Conservation (phyloP, 2,888 invertebrate species). For the Bedellia somnulentella region DNA sequence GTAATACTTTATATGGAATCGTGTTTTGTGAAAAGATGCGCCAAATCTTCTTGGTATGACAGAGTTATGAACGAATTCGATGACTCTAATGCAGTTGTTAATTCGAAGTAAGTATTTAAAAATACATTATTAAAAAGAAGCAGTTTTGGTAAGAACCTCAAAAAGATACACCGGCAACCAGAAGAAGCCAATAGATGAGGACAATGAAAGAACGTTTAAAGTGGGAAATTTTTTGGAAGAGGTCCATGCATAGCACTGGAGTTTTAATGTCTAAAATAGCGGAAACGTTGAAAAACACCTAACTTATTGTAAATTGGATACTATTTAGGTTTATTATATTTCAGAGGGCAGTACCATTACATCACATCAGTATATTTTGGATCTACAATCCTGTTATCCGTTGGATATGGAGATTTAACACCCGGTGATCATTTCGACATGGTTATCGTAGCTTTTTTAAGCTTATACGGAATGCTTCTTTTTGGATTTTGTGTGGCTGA, state of each 20-base stretch:
- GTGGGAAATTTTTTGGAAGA: too few relatives aligned
- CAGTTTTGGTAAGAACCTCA: too few relatives aligned
- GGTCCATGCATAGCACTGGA: too few relatives aligned
- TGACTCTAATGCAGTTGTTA: too few relatives aligned
- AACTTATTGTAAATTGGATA: not conserved
- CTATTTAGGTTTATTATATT: slow-evolving; percentile 5
- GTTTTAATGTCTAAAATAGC: too few relatives aligned
- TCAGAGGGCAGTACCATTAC: slow-evolving; percentile 32
- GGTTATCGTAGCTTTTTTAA: slow-evolving; percentile 42
- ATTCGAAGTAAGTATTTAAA: too few relatives aligned
- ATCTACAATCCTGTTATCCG: slow-evolving; percentile 35
- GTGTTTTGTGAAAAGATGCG: slow-evolving; percentile 48
- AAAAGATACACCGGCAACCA: too few relatives aligned
- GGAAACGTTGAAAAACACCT: not conserved
- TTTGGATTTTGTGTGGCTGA: slow-evolving; percentile 53
- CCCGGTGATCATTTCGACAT: slow-evolving; percentile 46
- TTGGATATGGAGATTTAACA: slow-evolving; percentile 48
- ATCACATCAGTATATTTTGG: slow-evolving; percentile 48
- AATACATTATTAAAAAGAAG: too few relatives aligned
- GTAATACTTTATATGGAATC: slow-evolving; percentile 52
- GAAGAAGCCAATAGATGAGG: too few relatives aligned
- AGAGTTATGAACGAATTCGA: slow-evolving; percentile 27
- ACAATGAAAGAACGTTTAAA: too few relatives aligned
- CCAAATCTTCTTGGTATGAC: slow-evolving; percentile 50
- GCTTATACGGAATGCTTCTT: slow-evolving; percentile 45